phyloP scores from a whole-genome alignment of 2,888 invertebrate genomes.

The Eledone cirrhosa region DNA sequence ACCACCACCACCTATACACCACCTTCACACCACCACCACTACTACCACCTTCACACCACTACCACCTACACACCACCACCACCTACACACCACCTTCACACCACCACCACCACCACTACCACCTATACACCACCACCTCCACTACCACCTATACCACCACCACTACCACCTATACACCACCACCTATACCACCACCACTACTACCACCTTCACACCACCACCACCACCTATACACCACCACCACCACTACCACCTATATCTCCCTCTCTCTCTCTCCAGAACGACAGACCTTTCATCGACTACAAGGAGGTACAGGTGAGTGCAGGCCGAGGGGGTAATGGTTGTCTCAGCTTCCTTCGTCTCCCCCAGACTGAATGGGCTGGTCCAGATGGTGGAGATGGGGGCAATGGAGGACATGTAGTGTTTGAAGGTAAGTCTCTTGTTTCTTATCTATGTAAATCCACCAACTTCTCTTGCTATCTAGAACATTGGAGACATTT shows the following conservation, averaged over 20 bases:
- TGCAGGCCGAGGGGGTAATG: slow-evolving; percentile 94
- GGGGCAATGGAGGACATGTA: slow-evolving; percentile 94
- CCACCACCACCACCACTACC: too few relatives aligned
- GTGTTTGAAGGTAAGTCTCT: slow-evolving; percentile 75
- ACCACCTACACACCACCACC: neutral
- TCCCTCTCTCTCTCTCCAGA: slow-evolving; percentile 26
- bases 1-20: neutral
- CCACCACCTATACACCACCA: neutral
- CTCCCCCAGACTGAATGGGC: slow-evolving; percentile 85
- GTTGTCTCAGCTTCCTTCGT: slow-evolving; percentile 86
- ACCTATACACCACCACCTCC: neutral
- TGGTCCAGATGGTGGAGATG: slow-evolving; percentile 92
- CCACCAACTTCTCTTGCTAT: slow-evolving; percentile 78
- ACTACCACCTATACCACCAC: neutral
- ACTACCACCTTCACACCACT: neutral
- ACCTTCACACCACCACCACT: neutral
- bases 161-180: neutral
- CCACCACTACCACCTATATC: neutral
- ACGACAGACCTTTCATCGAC: slow-evolving; percentile 75
- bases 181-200: neutral
- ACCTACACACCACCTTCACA: too few relatives aligned
- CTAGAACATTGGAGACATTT: slow-evolving; percentile 70
- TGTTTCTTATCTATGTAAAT: slow-evolving; percentile 71
- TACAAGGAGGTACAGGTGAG: slow-evolving; percentile 74
- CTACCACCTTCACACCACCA: too few relatives aligned